Conservation (phyloP, 2,888 invertebrate genomes). For the Operophtera brumata region DNA sequence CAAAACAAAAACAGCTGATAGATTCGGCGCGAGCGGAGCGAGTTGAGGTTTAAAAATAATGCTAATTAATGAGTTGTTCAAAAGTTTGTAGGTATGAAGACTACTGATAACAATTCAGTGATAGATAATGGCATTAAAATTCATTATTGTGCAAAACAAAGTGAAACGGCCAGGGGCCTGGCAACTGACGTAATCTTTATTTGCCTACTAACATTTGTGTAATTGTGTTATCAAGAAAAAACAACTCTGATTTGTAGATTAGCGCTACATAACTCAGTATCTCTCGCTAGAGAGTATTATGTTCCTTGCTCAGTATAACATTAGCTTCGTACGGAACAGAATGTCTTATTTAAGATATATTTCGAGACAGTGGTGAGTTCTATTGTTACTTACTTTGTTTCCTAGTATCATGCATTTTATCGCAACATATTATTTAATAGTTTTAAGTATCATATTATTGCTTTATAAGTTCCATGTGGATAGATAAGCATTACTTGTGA, state of each 20-base stretch:
- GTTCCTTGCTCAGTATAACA: slow-evolving; percentile 11
- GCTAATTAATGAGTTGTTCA: background rate
- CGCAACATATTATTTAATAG: background rate
- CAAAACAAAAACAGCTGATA: too few species aligned
- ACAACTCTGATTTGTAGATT: slow-evolving; percentile 42
- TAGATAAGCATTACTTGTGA: too few species aligned
- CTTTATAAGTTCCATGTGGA: too few species aligned
- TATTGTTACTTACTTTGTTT: background rate
- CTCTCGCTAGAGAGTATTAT: too few species aligned
- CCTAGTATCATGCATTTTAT: too few species aligned
- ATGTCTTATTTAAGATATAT: slow-evolving; percentile 62
- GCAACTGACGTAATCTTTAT: slow-evolving; percentile 43
- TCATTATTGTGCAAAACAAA: slow-evolving; percentile 24
- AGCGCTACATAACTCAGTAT: slow-evolving; percentile 8
- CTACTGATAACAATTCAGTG: background rate
- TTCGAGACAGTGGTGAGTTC: slow-evolving; percentile 59
- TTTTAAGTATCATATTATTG: too few species aligned
- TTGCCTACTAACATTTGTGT: slow-evolving; percentile 24
- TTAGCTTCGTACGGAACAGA: slow-evolving; percentile 23
- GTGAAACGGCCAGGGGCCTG: slow-evolving; percentile 36
- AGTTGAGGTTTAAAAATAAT: too few species aligned
- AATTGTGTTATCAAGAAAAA: slow-evolving; percentile 38
- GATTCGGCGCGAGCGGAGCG: too few species aligned
- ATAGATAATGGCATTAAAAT: slow-evolving; percentile 29
- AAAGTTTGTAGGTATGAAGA: background rate